Base-by-base conservation (phyloP, 2,888 invertebrate genomes). In the Lochmaea crataegi region DNA sequence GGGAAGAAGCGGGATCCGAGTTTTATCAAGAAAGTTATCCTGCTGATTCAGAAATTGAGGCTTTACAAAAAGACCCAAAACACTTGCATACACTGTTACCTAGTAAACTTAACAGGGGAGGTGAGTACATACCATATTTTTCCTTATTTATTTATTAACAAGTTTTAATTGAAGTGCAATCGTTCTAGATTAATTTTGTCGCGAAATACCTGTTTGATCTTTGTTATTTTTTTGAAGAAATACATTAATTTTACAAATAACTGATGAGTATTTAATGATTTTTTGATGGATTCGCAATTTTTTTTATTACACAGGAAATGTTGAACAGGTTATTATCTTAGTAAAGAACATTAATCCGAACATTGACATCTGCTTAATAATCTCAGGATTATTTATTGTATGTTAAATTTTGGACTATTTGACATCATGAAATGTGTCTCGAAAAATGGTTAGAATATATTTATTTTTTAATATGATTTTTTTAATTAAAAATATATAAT, bases 1-100 rank as follows among this genome's bases (percentile, higher is more conserved):
- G 94, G 95, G 95, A 95, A 87, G 94, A 94, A 83, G 95, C 94
- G 5, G 94, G 94, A 0, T 92, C 91, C 2, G 94, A 95, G 87
- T 95, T 95, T 87, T 95, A 94, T 87, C 94, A 94, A 85, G 95
- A 95, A 86, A 89, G 93, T 79, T 95, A 94, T 86, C 94, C 94
- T 7, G 84, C 84, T 11, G 89, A 89, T 81, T 89, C 90, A 11
- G 89, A 91, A 68, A 93, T 94, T 76, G 92, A 94, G 80, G 90
- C 92, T 0, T 88, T 94, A 80, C 89, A 92, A 80, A 89, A 91
- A 78, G 94, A 94, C 85, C 93, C 94, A 14, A 91, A 92, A 53
- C 92, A 93, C 76, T 89, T 94, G 73, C 93, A 94, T 0, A 94
- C 94, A 5, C 85, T 94, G 68, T 86, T 94, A 77, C 94, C 94